phyloP scores from a whole-genome alignment of 2,113 vertebrate genomes.

The Odontesthes bonariensis region DNA sequence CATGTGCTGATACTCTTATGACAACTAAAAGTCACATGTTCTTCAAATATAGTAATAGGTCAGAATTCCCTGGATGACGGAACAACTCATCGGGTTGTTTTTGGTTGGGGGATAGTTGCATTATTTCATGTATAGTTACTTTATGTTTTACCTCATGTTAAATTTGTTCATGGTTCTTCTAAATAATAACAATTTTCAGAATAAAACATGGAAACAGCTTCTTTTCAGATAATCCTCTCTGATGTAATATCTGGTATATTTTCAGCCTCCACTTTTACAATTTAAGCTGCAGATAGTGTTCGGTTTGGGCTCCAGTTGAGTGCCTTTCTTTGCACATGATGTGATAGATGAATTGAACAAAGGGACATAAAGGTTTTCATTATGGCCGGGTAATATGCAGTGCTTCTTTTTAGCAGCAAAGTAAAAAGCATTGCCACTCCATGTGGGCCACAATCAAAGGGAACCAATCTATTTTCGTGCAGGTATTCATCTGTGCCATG shows the following conservation, averaged over 20 bases:
- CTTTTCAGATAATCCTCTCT: too few relatives aligned
- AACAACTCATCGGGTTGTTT: too few relatives aligned
- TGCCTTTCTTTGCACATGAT: background rate
- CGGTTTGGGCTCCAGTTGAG: background rate
- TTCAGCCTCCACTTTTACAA: background rate
- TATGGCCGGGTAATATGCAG: background rate
- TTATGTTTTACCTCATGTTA: too few relatives aligned
- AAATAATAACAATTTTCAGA: too few relatives aligned
- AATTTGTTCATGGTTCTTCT: background rate
- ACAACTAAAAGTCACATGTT: too few relatives aligned
- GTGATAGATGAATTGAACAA: background rate
- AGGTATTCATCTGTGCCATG: background rate
- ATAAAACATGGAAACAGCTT: background rate
- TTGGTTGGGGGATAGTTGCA: too few relatives aligned
- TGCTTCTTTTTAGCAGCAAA: constrained; percentile 38
- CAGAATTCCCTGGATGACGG: too few relatives aligned
- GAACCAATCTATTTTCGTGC: background rate
- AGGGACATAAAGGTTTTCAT: background rate
- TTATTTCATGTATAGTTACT: too few relatives aligned
- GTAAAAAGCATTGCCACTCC: background rate
- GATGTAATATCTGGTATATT: background rate
- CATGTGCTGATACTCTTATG: too few relatives aligned
- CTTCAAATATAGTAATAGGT: too few relatives aligned
- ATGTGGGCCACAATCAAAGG: background rate
- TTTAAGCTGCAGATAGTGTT: background rate